Base-by-base conservation (phyloP, 2,113 vertebrate genomes). In the Caretta caretta region DNA sequence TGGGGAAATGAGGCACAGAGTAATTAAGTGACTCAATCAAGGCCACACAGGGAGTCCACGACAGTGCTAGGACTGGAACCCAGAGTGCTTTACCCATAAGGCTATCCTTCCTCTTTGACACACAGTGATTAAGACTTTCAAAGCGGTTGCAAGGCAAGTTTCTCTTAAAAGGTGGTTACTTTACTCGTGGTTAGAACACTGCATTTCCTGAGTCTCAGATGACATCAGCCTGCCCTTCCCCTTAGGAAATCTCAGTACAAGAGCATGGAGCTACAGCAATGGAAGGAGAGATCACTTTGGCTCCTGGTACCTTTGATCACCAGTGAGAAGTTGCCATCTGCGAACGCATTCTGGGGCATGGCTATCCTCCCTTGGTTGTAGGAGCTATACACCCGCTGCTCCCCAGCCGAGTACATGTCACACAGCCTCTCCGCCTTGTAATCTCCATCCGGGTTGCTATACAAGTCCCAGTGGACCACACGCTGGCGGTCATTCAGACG, bases 381-480 rank as follows among this genome's bases (percentile, higher is more conserved):
- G 76, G 95, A 92, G n/a, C 99, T 99, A 94, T 99, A 99, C 75
- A 99, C 95, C 8, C 99, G 99, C 90, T 98, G 98, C 0, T 97
- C 97, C 2, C 98, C 99, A 0, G 99, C 99, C 0, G 99, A 99
- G 88, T 99, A 99, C 99, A 99, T 99, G 97, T 99, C 99, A 22
- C 96, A 98, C 35, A 98, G 95, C 53, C 99, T 98, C 95, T 99
- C 99, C 96, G 98, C 98, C 85, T 97, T 96, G 53, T 97, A 96
- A 13, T 97, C 96, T 0, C 98, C 98, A 0, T 42, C 38, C 56
- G 83, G 48, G 86, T 86, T 97, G 80, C 98, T 97, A 86, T 98
- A 98, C 59, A 99, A 79, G 69, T 99, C 99, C 99, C 99, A 99
- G 98, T 99, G 99, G n/a, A 99, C 98, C 80, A 99, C 99, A 0